phyloP scores from a whole-genome alignment of 2,888 invertebrate species.

The Drosophila rellima region DNA sequence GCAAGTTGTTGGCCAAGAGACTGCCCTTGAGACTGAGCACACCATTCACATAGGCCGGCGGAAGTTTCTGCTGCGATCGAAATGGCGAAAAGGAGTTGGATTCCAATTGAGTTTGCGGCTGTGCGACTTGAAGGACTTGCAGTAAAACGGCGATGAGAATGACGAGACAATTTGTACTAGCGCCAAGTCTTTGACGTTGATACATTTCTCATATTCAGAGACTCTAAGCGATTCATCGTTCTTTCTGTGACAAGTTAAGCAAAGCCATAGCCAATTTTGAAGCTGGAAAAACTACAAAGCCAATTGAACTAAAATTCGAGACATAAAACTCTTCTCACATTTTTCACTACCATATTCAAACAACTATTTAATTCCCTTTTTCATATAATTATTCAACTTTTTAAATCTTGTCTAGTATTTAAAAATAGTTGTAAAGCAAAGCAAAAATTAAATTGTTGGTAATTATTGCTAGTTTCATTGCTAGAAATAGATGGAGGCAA shows the following conservation, averaged over 20 bases:
- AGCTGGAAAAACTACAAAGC: background rate
- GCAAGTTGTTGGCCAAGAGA: constrained; percentile 42
- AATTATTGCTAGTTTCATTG: constrained; percentile 5
- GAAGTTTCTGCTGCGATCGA: constrained; percentile 15
- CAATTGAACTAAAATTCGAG: background rate
- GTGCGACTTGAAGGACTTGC: constrained; percentile 5
- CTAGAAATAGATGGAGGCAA: constrained; percentile 6
- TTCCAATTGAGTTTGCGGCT: constrained; percentile 4
- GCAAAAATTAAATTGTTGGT: constrained; percentile 17
- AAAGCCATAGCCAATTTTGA: constrained; percentile 1
- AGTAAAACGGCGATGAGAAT: constrained; percentile 26
- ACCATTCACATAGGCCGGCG: constrained; percentile 64
- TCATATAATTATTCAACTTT: background rate
- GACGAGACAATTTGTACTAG: constrained; percentile 14
- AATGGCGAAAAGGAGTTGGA: background rate
- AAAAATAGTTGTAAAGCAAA: constrained; percentile 15
- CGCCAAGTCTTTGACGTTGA: constrained; percentile 28
- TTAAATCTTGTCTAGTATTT: background rate
- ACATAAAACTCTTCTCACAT: background rate
- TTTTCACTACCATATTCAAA: background rate
- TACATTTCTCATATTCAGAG: constrained; percentile 57
- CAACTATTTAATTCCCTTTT: background rate
- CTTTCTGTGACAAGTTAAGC: constrained; percentile 35
- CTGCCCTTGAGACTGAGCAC: constrained; percentile 61
- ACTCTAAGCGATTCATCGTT: constrained; percentile 2